Evolutionary conservation across 2,113 vertebrate species (phyloP).

Genomic region (Actenoides lindsayi): DNA sequence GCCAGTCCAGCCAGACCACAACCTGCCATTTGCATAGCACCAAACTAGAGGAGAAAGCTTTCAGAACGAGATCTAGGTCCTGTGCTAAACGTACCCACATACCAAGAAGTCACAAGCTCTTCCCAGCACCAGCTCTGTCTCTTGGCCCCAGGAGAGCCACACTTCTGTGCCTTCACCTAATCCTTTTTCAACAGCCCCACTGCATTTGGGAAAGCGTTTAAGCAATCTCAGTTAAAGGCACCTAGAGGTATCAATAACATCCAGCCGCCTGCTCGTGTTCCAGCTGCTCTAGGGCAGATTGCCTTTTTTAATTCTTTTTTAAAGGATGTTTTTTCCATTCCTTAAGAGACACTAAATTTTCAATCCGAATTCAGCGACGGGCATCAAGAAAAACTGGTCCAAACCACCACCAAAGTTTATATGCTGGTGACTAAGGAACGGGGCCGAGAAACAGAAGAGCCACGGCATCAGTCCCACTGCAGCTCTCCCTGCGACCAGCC

Average conservation of each 20-base stretch:
- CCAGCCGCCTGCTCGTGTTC: not conserved
- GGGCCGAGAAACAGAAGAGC: not conserved
- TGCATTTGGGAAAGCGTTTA: not conserved
- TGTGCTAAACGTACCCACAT: not conserved
- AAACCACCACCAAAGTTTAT: not conserved
- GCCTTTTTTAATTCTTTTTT: not conserved
- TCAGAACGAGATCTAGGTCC: not conserved
- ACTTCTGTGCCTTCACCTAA: rapidly evolving
- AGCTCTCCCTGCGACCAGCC: not conserved
- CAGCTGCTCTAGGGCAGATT: not conserved
- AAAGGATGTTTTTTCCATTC: not conserved
- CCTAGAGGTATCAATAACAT: not conserved
- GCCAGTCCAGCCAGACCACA: not conserved
- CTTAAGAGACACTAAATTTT: not conserved
- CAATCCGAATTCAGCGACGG: not conserved
- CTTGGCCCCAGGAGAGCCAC: not conserved
- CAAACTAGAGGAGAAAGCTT: not conserved
- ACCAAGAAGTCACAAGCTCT: not conserved
- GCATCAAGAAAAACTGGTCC: not conserved
- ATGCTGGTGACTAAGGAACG: not conserved
- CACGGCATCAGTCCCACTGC: not conserved
- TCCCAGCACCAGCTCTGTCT: not conserved
- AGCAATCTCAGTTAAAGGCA: not conserved
- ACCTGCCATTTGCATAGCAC: not conserved
- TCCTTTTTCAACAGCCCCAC: not conserved